Evolutionary conservation across 2,797 vertebrate genomes (phyloP), one percentile per base, ranked within the genome.

Genomic region (Sebastes variabilis): DNA sequence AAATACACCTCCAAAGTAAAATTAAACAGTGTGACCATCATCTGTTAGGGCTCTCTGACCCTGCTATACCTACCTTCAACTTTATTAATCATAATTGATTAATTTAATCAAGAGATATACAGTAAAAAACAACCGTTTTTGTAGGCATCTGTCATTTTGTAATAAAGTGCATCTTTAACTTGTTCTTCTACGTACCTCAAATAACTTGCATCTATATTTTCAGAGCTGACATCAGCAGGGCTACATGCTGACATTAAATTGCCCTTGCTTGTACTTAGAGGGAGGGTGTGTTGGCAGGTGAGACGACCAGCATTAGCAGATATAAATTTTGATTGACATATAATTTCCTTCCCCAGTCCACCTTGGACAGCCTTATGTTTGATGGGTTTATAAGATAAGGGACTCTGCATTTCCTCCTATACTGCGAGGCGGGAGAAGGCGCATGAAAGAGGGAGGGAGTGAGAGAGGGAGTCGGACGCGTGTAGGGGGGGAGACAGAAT

Each of bases 291-390:
- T 36, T 65, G 76, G 65, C 60, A 78, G 82, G 68, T 52, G 77
- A 93, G 84, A 80, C 77, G 22, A 66, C 69, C 79, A 66, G 88
- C 89, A 92, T 93, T 90, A 94, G 89, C 88, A 87, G 93, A 95
- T 94, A 93, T 89, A 86, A 79, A 88, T 89, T 94, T 94, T 95
- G 95, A 95, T 87, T 94, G 95, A 94, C 95, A 94, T 80, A 93
- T 93, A 90, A 95, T 95, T 95, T 95, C 91, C 93, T 92, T 85
- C 79, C 49, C 77, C 70, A 2, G 91, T 89, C 89, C 87, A 87
- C 89, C 92, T 90, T 71, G 88, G 93, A 92, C 94, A 91, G 91
- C 88, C 88, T 85, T 59, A 79, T 80, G 82, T 92, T 91, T 93
- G 92, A 94, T 93, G 90, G 89, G 86, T 93, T 93, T 90, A 91